phyloP scores from a whole-genome alignment of 2,113 vertebrate genomes.

The Lepidothrix coronata region DNA sequence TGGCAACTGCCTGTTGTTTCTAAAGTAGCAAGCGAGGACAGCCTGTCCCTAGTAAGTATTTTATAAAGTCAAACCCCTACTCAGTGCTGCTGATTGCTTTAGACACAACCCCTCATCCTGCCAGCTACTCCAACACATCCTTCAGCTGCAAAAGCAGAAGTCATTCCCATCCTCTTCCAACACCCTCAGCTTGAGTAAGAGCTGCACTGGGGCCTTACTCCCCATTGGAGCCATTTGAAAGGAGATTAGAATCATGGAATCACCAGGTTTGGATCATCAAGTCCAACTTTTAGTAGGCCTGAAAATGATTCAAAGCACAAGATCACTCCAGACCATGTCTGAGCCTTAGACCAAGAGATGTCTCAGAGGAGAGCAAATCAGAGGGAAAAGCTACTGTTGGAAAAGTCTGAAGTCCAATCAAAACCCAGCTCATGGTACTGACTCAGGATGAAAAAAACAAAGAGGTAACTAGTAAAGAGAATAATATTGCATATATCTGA shows the following conservation, averaged over 20 bases:
- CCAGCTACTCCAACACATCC: fast-evolving
- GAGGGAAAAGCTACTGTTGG: neutral
- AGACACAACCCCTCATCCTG: neutral
- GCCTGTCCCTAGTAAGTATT: neutral
- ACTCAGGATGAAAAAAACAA: neutral
- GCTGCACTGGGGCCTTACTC: neutral
- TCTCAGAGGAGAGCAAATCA: neutral
- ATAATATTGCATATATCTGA: neutral
- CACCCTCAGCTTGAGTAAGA: fast-evolving
- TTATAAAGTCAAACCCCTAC: neutral
- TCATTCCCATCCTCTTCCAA: neutral
- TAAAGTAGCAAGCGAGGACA: neutral
- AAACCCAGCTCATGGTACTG: neutral
- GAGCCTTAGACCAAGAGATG: neutral
- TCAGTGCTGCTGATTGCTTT: neutral
- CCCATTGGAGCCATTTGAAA: neutral
- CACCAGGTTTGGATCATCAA: fast-evolving
- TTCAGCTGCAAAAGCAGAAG: neutral
- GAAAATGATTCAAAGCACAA: neutral
- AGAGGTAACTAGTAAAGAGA: neutral
- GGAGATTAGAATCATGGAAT: neutral
- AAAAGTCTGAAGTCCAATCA: neutral
- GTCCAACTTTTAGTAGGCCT: neutral
- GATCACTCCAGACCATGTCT: fast-evolving
- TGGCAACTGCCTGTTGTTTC: neutral